Conservation (phyloP, 1,140 invertebrate species). For the Anadara kagoshimensis region DNA sequence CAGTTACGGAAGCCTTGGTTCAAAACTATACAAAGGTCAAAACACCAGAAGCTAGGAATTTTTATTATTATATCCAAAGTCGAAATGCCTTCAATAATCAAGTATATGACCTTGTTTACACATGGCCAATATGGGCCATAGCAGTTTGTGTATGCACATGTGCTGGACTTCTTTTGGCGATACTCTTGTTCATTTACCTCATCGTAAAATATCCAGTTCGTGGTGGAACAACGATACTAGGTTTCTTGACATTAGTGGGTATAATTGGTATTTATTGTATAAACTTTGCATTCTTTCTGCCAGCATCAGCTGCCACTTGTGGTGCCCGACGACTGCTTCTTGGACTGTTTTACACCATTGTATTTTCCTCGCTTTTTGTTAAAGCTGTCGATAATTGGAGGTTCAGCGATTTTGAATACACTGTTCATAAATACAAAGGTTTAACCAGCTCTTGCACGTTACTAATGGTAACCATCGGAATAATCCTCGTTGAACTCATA, state of each 20-base stretch:
- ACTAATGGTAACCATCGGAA: slow-evolving; percentile 69
- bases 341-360: slow-evolving; percentile 74
- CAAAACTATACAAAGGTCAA: not conserved
- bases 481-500: slow-evolving; percentile 72
- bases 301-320: slow-evolving; percentile 70
- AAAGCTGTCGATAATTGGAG: slow-evolving; percentile 75
- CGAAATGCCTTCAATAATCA: not conserved
- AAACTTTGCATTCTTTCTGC: slow-evolving; percentile 76
- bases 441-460: slow-evolving; percentile 66
- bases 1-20: not conserved
- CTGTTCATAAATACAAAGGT: slow-evolving; percentile 54
- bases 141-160: slow-evolving; percentile 68
- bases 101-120: slow-evolving; percentile 36
- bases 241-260: slow-evolving; percentile 74
- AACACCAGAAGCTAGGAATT: slow-evolving; percentile 51
- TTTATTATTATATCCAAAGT: slow-evolving; percentile 48
- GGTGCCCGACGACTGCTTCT: slow-evolving; percentile 69
- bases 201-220: slow-evolving; percentile 71
- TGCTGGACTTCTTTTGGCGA: slow-evolving; percentile 65
- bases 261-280: slow-evolving; percentile 74
- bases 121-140: slow-evolving; percentile 67
- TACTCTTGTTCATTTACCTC: slow-evolving; percentile 74
- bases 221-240: slow-evolving; percentile 74
- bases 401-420: slow-evolving; percentile 57
- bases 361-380: slow-evolving; percentile 74